Base-by-base conservation (phyloP, 2,888 invertebrate species). In the Osmoderma eremita region DNA sequence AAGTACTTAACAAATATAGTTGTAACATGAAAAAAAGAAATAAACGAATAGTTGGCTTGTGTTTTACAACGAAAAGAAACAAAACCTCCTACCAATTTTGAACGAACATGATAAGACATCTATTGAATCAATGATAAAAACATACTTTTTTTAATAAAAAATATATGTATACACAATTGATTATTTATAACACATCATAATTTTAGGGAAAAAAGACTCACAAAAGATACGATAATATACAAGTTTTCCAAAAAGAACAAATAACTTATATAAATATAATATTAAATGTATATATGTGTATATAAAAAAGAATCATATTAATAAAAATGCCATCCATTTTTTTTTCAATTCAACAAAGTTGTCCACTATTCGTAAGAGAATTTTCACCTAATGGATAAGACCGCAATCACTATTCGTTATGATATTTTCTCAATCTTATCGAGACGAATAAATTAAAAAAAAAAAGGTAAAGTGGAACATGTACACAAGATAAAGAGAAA, bases 241-340 rank as follows among this genome's bases (percentile, higher is more conserved):
- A 54, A 24, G 30, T 45, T 56, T 48, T 48, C n/a, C 17, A 20
- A 45, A 20, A 49, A 38, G 4, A 48, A 65, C 22, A 53, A 58
- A 30, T 42, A 58, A 45, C 42, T 30, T 39, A 50, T 38, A 53
- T 56, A 56, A 42, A 54, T 30, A 48, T 61, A 30, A 62, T 62
- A 48, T 18, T 36, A 24, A 30, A 13, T 64, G 13, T 36, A 53
- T 22, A 53, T 67, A 51, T 45, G 36, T 62, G 53, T 38, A 53
- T 53, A 66, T 61, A 67, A 63, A 53, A 56, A 67, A 63, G 63
- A 63, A 67, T 63, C 54, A 67, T 58, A 54, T 45, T 24, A 39
- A 54, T 63, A 63, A 68, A 68, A 68, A 68, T 58, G 61, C 51
- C 64, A 39, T 48, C 17, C 12, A 56, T 50, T 51, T 38, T 42